phyloP scores from a whole-genome alignment of 2,797 vertebrate genomes.

The Schizopygopsis malacanthus region DNA sequence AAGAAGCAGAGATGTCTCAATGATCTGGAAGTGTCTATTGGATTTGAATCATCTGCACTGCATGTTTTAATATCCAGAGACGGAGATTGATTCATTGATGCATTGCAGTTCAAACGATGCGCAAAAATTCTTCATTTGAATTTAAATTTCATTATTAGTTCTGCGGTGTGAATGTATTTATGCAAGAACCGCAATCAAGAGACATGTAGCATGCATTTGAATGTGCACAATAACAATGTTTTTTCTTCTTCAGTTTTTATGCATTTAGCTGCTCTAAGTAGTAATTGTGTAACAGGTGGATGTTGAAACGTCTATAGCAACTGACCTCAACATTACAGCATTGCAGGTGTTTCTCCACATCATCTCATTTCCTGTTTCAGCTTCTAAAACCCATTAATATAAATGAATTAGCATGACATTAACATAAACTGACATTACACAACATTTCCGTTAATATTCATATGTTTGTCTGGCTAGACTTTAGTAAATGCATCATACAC shows the following conservation, averaged over 20 bases:
- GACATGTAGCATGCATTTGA: background rate
- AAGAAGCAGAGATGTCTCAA: background rate
- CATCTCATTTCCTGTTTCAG: background rate
- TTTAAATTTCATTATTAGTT: background rate
- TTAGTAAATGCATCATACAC: slow-evolving; percentile 21
- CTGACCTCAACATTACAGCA: slow-evolving; percentile 12
- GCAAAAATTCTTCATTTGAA: background rate
- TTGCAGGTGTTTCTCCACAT: slow-evolving; percentile 7
- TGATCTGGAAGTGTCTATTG: background rate
- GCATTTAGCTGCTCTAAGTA: background rate
- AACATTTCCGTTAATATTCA: slow-evolving; percentile 48
- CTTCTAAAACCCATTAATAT: slow-evolving; percentile 25
- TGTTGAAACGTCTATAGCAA: slow-evolving; percentile 3
- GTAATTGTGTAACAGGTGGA: too few relatives aligned
- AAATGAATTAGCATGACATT: slow-evolving; percentile 28
- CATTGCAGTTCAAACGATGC: background rate
- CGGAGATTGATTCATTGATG: background rate
- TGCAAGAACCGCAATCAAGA: background rate
- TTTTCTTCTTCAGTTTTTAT: background rate
- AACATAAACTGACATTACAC: slow-evolving; percentile 39
- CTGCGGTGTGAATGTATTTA: background rate
- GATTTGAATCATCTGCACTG: background rate
- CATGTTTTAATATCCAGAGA: background rate
- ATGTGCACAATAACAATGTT: background rate
- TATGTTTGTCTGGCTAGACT: slow-evolving; percentile 32